Percentiles rank a stretch among this genome's conserved stretches.
Evolutionary conservation across 2,113 vertebrate genomes (phyloP).

Genomic region (Pedionomus torquatus): DNA sequence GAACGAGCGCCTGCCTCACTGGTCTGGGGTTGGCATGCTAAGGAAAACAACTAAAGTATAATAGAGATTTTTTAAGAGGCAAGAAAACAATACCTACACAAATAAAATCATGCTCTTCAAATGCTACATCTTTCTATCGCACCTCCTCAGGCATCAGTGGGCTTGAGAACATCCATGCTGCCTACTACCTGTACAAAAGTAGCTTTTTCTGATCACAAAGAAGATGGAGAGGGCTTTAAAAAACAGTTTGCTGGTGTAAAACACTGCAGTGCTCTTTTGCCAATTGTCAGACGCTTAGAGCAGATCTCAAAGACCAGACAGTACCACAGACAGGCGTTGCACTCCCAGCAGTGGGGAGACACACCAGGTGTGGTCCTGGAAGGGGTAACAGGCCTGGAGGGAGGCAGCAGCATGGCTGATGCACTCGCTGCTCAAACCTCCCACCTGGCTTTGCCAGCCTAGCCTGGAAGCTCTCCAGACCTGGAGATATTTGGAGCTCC

Average conservation of each 20-base stretch:
- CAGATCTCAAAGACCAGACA: neutral
- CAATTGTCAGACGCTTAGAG: neutral
- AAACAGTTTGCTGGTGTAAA: neutral
- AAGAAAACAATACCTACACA: neutral
- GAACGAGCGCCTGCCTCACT: neutral
- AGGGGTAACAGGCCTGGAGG: neutral
- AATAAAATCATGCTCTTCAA: neutral
- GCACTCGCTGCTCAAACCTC: neutral
- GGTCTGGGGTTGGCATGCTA: neutral
- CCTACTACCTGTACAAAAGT: neutral
- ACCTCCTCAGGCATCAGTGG: neutral
- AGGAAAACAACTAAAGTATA: neutral
- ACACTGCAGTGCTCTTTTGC: neutral
- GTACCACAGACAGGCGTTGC: neutral
- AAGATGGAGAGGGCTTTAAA: neutral
- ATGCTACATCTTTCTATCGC: neutral
- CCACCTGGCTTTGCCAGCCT: neutral
- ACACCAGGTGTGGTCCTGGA: neutral
- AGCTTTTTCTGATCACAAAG: neutral
- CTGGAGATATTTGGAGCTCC: neutral
- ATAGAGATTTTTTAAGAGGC: neutral
- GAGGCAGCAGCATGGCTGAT: neutral
- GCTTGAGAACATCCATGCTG: rapidly evolving
- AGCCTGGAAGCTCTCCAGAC: neutral
- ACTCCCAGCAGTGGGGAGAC: neutral